Percentiles rank a stretch among this genome's conserved stretches.
Conservation (phyloP, 2,797 vertebrate species). For the Rhincodon typus region DNA sequence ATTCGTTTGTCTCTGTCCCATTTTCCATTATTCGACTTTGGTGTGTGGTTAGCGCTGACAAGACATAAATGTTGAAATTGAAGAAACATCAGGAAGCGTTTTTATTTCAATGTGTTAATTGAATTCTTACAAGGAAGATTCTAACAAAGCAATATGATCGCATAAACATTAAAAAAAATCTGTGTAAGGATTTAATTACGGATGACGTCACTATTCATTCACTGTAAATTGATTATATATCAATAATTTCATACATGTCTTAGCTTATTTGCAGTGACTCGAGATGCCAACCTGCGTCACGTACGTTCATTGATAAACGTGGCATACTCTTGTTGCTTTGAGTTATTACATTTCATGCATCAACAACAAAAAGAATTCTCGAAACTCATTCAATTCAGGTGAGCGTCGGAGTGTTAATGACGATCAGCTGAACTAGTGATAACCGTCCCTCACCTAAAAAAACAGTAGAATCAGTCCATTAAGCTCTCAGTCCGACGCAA, state of each 20-base stretch:
- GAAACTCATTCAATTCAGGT: neutral
- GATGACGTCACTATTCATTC: neutral
- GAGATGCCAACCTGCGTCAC: neutral
- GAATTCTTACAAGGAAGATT: neutral
- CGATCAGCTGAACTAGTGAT: neutral
- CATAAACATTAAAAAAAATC: neutral
- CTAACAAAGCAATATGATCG: neutral
- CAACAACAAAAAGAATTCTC: neutral
- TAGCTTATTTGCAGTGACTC: neutral
- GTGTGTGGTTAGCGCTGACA: too few relatives aligned
- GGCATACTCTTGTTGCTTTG: neutral
- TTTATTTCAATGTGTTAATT: neutral
- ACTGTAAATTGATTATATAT: neutral
- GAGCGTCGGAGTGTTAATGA: too few relatives aligned
- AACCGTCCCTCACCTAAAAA: neutral
- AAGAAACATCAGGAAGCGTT: neutral
- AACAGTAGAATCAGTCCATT: neutral
- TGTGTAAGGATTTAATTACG: neutral
- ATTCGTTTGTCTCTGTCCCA: constrained; percentile 76
- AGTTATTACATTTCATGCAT: neutral
- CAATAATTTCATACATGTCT: neutral
- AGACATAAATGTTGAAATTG: constrained; percentile 49
- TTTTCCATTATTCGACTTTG: constrained; percentile 67
- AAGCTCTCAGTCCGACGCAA: too few relatives aligned
- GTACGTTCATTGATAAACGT: neutral